Conservation (phyloP, 2,888 invertebrate species). For the Campoplex capitator region DNA sequence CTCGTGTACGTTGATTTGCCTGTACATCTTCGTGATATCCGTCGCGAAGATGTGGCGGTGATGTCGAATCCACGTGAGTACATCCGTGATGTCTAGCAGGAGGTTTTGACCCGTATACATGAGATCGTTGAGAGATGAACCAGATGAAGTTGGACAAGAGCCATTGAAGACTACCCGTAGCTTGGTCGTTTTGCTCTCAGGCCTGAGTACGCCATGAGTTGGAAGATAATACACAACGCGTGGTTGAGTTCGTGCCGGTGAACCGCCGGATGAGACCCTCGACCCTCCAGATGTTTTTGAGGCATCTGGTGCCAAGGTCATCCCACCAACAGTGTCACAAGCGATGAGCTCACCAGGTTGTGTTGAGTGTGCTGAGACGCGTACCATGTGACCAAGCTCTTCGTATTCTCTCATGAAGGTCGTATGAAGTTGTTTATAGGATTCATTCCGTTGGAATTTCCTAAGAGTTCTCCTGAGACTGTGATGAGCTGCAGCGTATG, state of each 20-base stretch:
- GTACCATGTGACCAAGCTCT: slow-evolving; percentile 51
- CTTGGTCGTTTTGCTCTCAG: neutral
- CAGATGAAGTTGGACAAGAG: slow-evolving; percentile 71
- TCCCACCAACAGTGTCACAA: slow-evolving; percentile 13
- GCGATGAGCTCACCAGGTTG: neutral
- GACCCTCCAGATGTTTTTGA: slow-evolving; percentile 35
- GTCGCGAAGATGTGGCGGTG: no score
- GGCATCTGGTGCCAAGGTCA: slow-evolving; percentile 44
- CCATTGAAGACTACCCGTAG: slow-evolving; percentile 50
- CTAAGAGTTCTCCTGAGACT: slow-evolving; percentile 23
- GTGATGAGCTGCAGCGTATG: slow-evolving; percentile 11
- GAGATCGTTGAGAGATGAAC: no score
- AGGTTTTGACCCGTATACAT: no score
- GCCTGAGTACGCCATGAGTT: neutral
- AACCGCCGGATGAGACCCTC: slow-evolving; percentile 33
- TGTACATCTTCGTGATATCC: no score
- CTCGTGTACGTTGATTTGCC: no score
- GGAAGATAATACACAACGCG: neutral
- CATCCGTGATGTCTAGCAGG: no score
- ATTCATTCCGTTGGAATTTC: neutral
- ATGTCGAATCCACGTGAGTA: no score
- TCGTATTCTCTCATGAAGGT: slow-evolving; percentile 52
- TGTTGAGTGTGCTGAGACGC: neutral
- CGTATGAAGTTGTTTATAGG: slow-evolving; percentile 29
- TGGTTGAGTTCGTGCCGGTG: neutral